These are phyloP conservation scores for Orthonyx spaldingii DNA, from an alignment of 2,113 vertebrate species.

Conservation along the genomic window DNA sequence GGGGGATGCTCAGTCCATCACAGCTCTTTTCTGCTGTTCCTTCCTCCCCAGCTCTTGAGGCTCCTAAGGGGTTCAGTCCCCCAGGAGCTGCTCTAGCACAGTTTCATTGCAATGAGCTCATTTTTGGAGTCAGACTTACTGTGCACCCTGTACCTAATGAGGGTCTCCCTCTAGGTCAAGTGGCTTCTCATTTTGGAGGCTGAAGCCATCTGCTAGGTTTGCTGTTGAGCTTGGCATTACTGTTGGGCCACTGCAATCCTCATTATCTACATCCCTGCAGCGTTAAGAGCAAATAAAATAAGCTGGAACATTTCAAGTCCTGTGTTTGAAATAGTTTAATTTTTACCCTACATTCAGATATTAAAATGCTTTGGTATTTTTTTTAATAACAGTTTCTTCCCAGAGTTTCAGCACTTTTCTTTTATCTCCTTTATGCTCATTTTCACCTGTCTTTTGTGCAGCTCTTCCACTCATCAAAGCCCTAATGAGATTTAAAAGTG, in stretches of 20 bases:
- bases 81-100: fast-evolving
- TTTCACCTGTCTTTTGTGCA: not conserved
- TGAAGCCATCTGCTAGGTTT: not conserved
- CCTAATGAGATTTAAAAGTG: slow-evolving; percentile 23
- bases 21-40: not conserved
- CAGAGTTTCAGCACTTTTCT: not conserved
- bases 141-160: not conserved
- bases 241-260: not conserved
- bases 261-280: fast-evolving
- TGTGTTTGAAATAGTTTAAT: not conserved
- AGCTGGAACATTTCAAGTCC: not conserved
- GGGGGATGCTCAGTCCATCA: not conserved
- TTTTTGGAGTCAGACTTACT: not conserved
- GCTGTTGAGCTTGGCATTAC: not conserved
- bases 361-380: not conserved
- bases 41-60: not conserved
- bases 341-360: not conserved
- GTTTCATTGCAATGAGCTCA: not conserved
- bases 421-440: not conserved
- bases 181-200: not conserved
- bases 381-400: not conserved
- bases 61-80: not conserved
- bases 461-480: not conserved
- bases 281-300: not conserved
- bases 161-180: not conserved